These are phyloP conservation scores for Microtus ochrogaster DNA, from an alignment of 2,113 vertebrate species.

Conservation along the genomic window DNA sequence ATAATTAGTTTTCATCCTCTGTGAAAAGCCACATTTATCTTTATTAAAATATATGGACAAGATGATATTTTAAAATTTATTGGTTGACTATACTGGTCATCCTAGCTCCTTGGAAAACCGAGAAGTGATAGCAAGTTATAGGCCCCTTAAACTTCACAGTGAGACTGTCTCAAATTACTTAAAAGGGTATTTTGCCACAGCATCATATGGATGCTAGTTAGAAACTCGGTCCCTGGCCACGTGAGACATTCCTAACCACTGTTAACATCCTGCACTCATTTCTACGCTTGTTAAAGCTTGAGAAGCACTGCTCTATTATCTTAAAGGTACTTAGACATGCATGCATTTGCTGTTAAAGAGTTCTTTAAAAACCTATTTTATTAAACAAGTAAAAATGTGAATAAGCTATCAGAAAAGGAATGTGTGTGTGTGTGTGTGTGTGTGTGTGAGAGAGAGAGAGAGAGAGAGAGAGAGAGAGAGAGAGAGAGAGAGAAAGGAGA, in stretches of 20 bases:
- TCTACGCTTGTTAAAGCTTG: neutral
- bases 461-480: too few species aligned
- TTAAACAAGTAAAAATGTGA: neutral
- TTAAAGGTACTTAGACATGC: neutral
- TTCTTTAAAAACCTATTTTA: neutral
- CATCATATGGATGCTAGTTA: neutral
- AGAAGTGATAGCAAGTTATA: neutral
- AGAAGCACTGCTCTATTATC: neutral
- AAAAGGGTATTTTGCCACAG: neutral
- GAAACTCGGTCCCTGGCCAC: neutral
- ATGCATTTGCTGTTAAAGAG: neutral
- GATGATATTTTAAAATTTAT: neutral
- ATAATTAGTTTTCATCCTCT: neutral
- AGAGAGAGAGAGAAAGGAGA: too few species aligned
- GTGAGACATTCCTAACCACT: neutral
- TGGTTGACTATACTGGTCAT: neutral
- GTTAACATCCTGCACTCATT: neutral
- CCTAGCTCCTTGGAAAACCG: neutral
- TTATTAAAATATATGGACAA: neutral
- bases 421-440: neutral
- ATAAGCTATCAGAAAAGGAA: neutral
- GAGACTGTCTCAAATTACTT: neutral
- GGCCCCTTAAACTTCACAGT: neutral
- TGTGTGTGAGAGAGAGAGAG: neutral
- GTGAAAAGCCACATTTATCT: neutral